phyloP scores from a whole-genome alignment of 2,888 invertebrate genomes.

The Thereva nobilitata region DNA sequence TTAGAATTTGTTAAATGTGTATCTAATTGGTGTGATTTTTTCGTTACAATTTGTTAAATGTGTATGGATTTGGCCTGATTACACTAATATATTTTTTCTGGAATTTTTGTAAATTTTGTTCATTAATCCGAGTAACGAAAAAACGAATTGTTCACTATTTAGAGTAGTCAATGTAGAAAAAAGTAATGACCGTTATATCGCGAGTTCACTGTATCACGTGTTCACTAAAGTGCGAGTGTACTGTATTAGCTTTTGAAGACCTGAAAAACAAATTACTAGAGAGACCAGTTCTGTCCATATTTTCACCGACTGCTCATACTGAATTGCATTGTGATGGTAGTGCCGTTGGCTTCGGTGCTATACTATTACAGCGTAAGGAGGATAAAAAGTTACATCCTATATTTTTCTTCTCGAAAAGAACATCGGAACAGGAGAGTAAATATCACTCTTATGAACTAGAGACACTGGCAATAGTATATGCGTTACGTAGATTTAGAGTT shows the following conservation, averaged over 20 bases:
- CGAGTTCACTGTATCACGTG: no score
- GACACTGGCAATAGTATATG: conserved; percentile 46
- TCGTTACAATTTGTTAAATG: no score
- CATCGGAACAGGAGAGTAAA: conserved; percentile 44
- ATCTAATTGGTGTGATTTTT: no score
- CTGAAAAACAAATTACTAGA: conserved; percentile 35
- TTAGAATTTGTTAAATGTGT: no score
- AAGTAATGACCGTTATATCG: no score
- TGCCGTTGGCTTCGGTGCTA: conserved; percentile 45
- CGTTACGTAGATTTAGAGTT: conserved; percentile 45
- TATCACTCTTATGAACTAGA: conserved; percentile 50
- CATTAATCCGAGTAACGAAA: no score
- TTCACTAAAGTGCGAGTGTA: no score
- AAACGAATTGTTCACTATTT: no score
- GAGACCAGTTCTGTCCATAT: conserved; percentile 47
- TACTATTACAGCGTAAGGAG: conserved; percentile 43
- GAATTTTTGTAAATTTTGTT: no score
- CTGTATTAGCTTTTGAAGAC: conserved; percentile 27
- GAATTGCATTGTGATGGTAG: conserved; percentile 49
- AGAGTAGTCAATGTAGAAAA: no score
- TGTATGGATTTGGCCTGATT: no score
- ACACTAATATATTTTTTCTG: no score
- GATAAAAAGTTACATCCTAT: conserved; percentile 47
- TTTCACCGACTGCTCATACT: conserved; percentile 44
- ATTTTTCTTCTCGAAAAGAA: conserved; percentile 47